Evolutionary conservation across 1,140 invertebrate species (phyloP), one percentile per base, ranked within the genome.

Genomic region (Lucilia cuprina): DNA sequence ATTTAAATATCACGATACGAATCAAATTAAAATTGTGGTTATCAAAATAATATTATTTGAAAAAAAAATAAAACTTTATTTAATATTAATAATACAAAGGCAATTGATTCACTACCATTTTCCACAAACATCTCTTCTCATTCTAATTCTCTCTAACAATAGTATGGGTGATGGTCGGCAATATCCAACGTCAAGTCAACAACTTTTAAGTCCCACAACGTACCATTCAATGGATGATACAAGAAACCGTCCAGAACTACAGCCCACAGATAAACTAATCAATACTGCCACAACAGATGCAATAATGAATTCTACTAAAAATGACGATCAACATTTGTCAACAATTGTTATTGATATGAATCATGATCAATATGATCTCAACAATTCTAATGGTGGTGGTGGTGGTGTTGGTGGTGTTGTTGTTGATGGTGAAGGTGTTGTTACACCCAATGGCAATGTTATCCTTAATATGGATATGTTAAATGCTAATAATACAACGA

Each of bases 171-270:
- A 98, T 92, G 97, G 97, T 92, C 94, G 96, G 91, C 93, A 93
- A 92, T 98, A 94, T 93, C 96, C 96, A 86, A 95, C 96, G 90
- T 94, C 96, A 86, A 95, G 96, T 89, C 94, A 96, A 84, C 94
- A 94, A 86, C 94, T 95, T 90, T 13, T 41, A 80, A 80, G 13
- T 49, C 77, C 77, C 17, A 25, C 47, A 19, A 93, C 93, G 88
- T 97, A 97, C 94, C 94, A 97, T 93, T 96, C 96, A 86, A 97
- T 97, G 96, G 96, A 96, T 91, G 96, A 94, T 92, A 97, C 96
- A 88, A 94, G 75, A 74, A 84, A 94, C 82, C 96, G 96, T 95
- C 96, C 94, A 96, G 95, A 94, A 91, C 86, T 85, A 75, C 85
- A 87, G 83, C 85, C 87, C 25, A 87, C 88, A 90, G 89, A 89